A percentile compares a stretch with the other conserved stretches of the same genome.
Conservation (phyloP, 2,888 invertebrate genomes). For the Selenia dentaria region DNA sequence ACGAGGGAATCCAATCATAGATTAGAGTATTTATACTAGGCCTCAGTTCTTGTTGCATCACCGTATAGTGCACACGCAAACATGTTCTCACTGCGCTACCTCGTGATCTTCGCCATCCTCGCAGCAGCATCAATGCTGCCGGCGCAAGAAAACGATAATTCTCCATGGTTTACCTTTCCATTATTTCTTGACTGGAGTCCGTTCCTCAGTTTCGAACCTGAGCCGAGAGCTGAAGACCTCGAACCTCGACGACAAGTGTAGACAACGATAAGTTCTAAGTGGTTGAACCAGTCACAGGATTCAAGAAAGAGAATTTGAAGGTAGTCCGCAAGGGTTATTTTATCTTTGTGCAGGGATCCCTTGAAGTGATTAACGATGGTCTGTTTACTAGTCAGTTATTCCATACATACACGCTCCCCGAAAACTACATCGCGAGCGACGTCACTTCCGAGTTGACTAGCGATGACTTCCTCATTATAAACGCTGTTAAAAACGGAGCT, state of each 20-base stretch:
- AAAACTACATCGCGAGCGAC: slow-evolving; percentile 61
- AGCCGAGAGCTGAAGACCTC: too few species aligned
- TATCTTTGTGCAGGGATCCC: slow-evolving; percentile 70
- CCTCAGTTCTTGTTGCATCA: slow-evolving; percentile 66
- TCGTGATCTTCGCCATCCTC: slow-evolving; percentile 59
- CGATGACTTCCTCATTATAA: slow-evolving; percentile 63
- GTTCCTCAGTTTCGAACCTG: slow-evolving; percentile 80
- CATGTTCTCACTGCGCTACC: slow-evolving; percentile 68
- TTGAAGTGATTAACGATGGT: slow-evolving; percentile 68
- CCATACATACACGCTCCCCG: slow-evolving; percentile 73
- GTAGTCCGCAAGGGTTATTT: slow-evolving; percentile 72
- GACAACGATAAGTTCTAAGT: slow-evolving; percentile 67
- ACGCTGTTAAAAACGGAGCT: slow-evolving; percentile 54
- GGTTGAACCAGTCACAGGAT: slow-evolving; percentile 70
- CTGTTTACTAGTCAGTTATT: slow-evolving; percentile 77
- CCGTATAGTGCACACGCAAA: slow-evolving; percentile 58
- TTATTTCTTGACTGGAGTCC: slow-evolving; percentile 65
- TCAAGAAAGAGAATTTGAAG: slow-evolving; percentile 65
- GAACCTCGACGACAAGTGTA: slow-evolving; percentile 60
- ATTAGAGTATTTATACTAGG: too few species aligned
- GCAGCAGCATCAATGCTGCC: slow-evolving; percentile 64
- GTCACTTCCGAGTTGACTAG: slow-evolving; percentile 60
- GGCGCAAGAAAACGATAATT: slow-evolving; percentile 53
- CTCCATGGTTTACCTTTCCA: slow-evolving; percentile 69
- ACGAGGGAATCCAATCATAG: too few species aligned